Evolutionary conservation across 2,797 vertebrate species (phyloP), one percentile per base, ranked within the genome.

Genomic region (Myiothlypis chrysogaster): DNA sequence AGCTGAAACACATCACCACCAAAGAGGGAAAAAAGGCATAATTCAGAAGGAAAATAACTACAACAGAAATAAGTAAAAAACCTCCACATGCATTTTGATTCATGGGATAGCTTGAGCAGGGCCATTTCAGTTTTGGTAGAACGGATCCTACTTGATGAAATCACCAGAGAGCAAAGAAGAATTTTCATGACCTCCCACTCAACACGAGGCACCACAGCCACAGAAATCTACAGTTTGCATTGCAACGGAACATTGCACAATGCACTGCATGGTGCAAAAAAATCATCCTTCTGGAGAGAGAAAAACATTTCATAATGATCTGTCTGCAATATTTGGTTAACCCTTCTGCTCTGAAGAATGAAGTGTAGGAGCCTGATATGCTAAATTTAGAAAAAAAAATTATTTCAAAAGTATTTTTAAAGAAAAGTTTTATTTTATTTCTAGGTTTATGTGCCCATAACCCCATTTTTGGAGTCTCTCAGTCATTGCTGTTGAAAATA

Each of bases 401-500:
- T 1, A 8, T 30, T 68, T 77, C 39, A 27, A 85, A 78, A 19
- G 5, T 9, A 52, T 81, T 73, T 86, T 87, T 46, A 53, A 73
- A 78, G 35, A 91, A 43, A 89, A 87, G 47, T 52, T 64, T 5
- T 43, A 49, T 90, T 90, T 90, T 89, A 87, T 88, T 84, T 92
- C 72, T 79, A 56, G 39, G 47, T 96, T 90, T 89, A 82, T 92
- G 35, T 83, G 39, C 27, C 95, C 46, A 30, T 52, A 77, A 25
- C 25, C 90, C 56, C 55, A 57, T 80, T 95, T 92, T 82, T 60
- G 93, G 95, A 96, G 94, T 84, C 37, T 39, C 25, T 77, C 14
- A 22, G 73, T 94, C 49, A 81, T 25, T 89, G 52, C 35, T 93
- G 78, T 63, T 91, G 90, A 96, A 95, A 96, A 96, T 83, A 28